A percentile compares a stretch with the other conserved stretches of the same genome.
These are phyloP conservation scores for Micrastur ruficollis DNA, from an alignment of 2,797 vertebrate species.

Conservation along the genomic window DNA sequence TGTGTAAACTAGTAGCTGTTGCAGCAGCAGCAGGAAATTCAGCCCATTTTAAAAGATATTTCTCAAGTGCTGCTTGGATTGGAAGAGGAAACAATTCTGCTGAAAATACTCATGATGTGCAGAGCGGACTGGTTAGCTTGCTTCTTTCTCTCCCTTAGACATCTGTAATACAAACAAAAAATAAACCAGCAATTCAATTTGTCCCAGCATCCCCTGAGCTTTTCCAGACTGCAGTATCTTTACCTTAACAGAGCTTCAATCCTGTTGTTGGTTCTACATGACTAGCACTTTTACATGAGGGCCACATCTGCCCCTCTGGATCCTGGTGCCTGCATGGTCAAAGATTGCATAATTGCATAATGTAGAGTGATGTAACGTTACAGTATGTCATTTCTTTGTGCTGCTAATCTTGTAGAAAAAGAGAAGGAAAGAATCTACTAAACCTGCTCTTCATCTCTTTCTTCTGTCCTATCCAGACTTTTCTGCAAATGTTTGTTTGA, in stretches of 20 bases:
- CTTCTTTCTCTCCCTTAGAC: background rate
- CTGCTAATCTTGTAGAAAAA: background rate
- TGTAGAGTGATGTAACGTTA: background rate
- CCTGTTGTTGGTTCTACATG: background rate
- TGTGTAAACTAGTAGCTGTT: background rate
- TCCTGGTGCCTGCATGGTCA: background rate
- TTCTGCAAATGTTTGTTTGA: background rate
- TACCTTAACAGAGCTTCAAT: background rate
- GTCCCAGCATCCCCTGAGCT: background rate
- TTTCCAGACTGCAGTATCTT: background rate
- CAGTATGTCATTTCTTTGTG: background rate
- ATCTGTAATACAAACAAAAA: background rate
- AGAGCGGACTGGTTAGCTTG: background rate
- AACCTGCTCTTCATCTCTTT: background rate
- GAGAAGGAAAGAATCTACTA: background rate
- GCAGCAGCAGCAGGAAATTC: background rate
- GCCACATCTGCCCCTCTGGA: accelerated
- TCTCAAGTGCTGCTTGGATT: background rate
- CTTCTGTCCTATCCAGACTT: background rate
- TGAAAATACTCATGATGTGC: background rate
- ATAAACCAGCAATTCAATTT: background rate
- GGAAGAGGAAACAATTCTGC: background rate
- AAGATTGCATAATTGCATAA: background rate
- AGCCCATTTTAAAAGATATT: background rate
- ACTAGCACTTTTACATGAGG: background rate